Conservation (phyloP, 2,888 invertebrate genomes). For the Cyrtodaria siliqua region DNA sequence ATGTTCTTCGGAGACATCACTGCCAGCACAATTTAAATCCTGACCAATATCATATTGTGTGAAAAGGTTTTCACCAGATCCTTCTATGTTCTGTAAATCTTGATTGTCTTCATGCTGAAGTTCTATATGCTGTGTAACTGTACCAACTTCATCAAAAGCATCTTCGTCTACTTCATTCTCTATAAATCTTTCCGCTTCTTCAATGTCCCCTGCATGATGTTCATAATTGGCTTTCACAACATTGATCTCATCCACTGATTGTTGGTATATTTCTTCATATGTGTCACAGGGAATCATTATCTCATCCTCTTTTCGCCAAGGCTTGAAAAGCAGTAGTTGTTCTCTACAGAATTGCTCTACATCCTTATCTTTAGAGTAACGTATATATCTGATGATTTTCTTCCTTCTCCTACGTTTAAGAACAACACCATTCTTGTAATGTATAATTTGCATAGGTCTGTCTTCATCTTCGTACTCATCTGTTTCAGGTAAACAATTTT, state of each 20-base stretch:
- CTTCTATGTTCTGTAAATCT: background rate
- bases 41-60: background rate
- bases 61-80: background rate
- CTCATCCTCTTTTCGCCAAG: conserved; percentile 72
- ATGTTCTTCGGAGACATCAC: too few relatives aligned
- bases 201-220: conserved; percentile 10
- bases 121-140: background rate
- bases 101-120: conserved; percentile 13
- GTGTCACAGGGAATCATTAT: conserved; percentile 29
- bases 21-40: too few relatives aligned
- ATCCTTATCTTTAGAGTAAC: conserved; percentile 42
- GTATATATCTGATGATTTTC: too few relatives aligned
- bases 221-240: too few relatives aligned
- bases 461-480: too few relatives aligned
- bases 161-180: background rate
- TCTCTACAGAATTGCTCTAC: conserved; percentile 57
- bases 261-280: conserved; percentile 39
- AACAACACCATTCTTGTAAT: too few relatives aligned
- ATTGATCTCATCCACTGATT: background rate
- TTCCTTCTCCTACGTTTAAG: too few relatives aligned
- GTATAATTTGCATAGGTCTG: too few relatives aligned
- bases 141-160: too few relatives aligned
- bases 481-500: too few relatives aligned
- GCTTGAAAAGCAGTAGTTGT: conserved; percentile 68
- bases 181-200: too few relatives aligned